phyloP scores from a whole-genome alignment of 2,888 invertebrate genomes.

The Eumacrocentrus americanus region DNA sequence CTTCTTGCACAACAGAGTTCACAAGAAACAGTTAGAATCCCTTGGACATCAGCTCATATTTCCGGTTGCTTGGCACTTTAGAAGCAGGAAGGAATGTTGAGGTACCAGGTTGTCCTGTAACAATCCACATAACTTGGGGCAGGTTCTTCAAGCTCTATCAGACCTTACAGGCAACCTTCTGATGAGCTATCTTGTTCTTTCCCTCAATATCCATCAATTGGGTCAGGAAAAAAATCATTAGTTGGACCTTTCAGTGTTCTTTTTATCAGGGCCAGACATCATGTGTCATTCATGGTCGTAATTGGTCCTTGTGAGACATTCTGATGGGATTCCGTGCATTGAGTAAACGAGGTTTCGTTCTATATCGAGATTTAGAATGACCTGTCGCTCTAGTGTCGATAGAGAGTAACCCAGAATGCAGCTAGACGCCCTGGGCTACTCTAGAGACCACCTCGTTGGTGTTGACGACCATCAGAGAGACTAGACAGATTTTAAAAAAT shows the following conservation, averaged over 20 bases:
- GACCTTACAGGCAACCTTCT: not conserved
- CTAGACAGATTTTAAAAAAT: no score
- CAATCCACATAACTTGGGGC: not conserved
- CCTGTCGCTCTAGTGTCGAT: slow-evolving; percentile 27
- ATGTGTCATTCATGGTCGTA: not conserved
- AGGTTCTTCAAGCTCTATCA: not conserved
- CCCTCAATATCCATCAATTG: not conserved
- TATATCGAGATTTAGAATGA: slow-evolving; percentile 26
- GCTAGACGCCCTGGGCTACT: slow-evolving; percentile 46
- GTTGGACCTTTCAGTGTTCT: not conserved
- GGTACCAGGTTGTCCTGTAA: not conserved
- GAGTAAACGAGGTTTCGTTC: slow-evolving; percentile 19
- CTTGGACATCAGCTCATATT: not conserved
- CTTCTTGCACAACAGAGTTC: no score
- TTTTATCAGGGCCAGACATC: not conserved
- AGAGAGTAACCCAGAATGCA: slow-evolving; percentile 49
- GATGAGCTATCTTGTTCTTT: not conserved
- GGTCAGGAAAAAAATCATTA: not conserved
- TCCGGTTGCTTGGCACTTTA: not conserved
- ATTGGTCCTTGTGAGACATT: not conserved
- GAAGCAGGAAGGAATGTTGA: not conserved
- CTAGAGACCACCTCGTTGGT: slow-evolving; percentile 23
- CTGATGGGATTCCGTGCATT: not conserved
- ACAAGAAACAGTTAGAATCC: not conserved
- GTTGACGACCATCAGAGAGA: not conserved